Conservation (phyloP, 2,888 invertebrate genomes). For the Galeruca laticollis region DNA sequence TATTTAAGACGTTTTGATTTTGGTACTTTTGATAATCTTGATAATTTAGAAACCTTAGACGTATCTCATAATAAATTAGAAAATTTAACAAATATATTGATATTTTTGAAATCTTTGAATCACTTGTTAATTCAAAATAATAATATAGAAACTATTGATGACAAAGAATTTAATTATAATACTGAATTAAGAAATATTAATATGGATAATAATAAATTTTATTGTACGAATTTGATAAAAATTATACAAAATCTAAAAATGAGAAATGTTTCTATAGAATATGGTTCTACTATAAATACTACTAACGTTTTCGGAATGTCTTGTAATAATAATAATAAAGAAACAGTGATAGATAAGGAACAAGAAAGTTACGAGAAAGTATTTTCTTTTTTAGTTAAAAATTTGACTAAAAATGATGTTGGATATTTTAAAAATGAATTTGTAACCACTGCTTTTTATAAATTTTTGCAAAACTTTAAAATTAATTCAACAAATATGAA, state of each 20-base stretch:
- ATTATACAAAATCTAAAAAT: neutral
- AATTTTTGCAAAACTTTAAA: neutral
- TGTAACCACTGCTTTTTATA: neutral
- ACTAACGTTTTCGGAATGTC: constrained; percentile 15
- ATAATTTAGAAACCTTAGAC: constrained; percentile 22
- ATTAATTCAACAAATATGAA: neutral
- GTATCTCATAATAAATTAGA: constrained; percentile 32
- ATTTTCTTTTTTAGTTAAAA: neutral
- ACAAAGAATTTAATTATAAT: neutral
- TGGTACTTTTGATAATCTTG: constrained; percentile 35
- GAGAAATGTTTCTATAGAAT: neutral
- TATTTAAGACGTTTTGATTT: constrained; percentile 20
- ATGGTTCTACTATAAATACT: constrained; percentile 3
- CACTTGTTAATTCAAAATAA: constrained; percentile 29
- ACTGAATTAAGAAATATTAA: neutral
- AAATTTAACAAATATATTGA: constrained; percentile 17
- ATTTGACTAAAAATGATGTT: neutral
- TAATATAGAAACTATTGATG: constrained; percentile 18
- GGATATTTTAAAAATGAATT: neutral
- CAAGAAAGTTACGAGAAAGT: neutral
- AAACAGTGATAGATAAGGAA: neutral
- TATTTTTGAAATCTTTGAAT: constrained; percentile 18
- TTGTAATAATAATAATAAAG: neutral
- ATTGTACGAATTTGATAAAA: constrained; percentile 13
- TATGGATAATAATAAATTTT: constrained; percentile 16